Percentiles rank a stretch among this genome's conserved stretches.
These are phyloP conservation scores for Buteo buteo DNA, from an alignment of 2,113 vertebrate species.

Conservation along the genomic window DNA sequence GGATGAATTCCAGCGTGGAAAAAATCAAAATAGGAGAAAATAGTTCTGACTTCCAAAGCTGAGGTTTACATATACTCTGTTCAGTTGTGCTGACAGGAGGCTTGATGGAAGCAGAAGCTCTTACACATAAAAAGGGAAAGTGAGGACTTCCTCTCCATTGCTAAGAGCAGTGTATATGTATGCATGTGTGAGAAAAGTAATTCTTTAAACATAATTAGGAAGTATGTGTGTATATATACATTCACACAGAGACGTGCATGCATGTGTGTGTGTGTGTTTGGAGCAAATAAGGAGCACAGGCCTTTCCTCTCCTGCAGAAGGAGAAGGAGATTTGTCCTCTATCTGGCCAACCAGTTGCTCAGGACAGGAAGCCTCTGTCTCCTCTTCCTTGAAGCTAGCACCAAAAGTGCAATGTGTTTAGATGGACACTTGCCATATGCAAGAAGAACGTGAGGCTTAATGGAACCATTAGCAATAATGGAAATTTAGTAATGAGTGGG, in stretches of 20 bases:
- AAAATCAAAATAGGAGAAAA: neutral
- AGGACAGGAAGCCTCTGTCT: neutral
- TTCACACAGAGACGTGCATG: rapidly evolving
- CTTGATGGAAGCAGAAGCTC: neutral
- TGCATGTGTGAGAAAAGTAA: neutral
- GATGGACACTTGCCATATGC: neutral
- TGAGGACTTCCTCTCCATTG: neutral
- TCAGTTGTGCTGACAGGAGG: neutral
- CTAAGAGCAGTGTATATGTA: neutral
- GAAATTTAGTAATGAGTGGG: neutral
- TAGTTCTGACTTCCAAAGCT: neutral
- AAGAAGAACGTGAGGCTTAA: neutral
- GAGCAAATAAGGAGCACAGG: neutral
- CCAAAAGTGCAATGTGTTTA: neutral
- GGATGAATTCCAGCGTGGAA: neutral
- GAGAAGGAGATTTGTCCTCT: neutral
- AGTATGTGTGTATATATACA: no score
- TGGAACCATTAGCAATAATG: neutral
- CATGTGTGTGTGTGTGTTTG: rapidly evolving
- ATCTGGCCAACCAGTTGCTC: neutral
- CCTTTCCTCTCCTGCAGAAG: neutral
- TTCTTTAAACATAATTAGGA: neutral
- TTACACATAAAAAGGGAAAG: neutral
- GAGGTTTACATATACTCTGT: neutral
- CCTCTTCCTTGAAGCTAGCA: neutral